Evolutionary conservation across 2,797 vertebrate species (phyloP), one percentile per base, ranked within the genome.

Genomic region (Gorsachius magnificus): DNA sequence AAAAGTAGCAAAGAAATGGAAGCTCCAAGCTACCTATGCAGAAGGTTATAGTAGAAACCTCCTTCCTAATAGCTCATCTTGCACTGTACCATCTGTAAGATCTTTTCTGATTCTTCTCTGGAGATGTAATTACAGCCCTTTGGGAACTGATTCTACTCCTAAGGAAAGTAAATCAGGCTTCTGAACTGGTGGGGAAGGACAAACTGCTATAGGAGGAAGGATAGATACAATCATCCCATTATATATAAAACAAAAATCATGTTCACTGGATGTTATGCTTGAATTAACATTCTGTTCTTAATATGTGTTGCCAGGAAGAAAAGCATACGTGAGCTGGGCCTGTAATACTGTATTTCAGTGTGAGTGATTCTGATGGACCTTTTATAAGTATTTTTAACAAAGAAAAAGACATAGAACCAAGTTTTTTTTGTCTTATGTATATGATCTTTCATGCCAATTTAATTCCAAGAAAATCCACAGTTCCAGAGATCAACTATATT

Each of bases 271-370:
- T 78, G 6, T 66, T 60, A 20, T 0, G 0, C 33, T 53, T 63
- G 18, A 26, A 71, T 71, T 71, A 72, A 45, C 3, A 13, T 74
- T 84, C 16, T 61, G 14, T 33, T 89, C 66, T 50, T 75, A 38
- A 29, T 35, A 74, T 6, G 3, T 11, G 5, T n/a, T 78, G 15
- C 21, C 46, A 61, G 26, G 38, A 35, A 38, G 45, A 75, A 63
- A 88, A 83, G 3, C 7, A 28, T n/a, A 11, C 1, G 0, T 8
- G 29, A 78, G 2, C 4, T 51, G 5, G 33, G 1, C 10, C 31
- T 74, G 3, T 41, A 74, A 53, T 50, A 36, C 10, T 29, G 5
- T 18, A 66, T 48, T 54, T 50, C 79, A 87, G 11, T 25, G 4
- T 45, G 16, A 78, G 53, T 63, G 45, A 36, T 22, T 78, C 29